These are phyloP conservation scores for Oenanthe melanoleuca DNA, from an alignment of 2,113 vertebrate genomes.

Conservation along the genomic window DNA sequence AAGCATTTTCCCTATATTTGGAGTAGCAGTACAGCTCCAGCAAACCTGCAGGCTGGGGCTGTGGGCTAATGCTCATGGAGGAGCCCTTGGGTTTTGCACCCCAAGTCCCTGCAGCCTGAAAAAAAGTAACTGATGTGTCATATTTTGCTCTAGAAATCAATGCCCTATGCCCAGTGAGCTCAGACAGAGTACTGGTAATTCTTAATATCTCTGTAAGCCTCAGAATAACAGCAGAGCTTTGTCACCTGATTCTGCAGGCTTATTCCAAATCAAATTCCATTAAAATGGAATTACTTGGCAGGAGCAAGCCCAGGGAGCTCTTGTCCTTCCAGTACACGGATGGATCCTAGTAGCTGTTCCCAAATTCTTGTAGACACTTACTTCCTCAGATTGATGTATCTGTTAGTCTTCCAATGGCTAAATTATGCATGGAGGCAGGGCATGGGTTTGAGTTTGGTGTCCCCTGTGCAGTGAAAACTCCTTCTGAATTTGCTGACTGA, in stretches of 20 bases:
- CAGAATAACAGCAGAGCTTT: not conserved
- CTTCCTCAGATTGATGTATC: fast-evolving
- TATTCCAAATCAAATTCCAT: not conserved
- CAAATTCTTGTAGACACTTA: not conserved
- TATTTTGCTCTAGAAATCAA: not conserved
- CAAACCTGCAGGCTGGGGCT: fast-evolving
- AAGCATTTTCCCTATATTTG: not conserved
- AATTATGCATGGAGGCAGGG: not conserved
- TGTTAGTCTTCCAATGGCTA: not conserved
- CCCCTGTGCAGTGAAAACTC: not conserved
- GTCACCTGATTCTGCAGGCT: not conserved
- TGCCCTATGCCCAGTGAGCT: not conserved
- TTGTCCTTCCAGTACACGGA: not conserved
- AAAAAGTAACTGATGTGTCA: not conserved
- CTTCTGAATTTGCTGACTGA: not conserved
- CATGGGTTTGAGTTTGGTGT: not conserved
- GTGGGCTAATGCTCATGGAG: not conserved
- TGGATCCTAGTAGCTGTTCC: not conserved
- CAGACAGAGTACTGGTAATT: not conserved
- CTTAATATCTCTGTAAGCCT: not conserved
- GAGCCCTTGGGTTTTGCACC: not conserved
- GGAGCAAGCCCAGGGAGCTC: not conserved
- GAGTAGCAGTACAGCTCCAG: not conserved
- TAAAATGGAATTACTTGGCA: not conserved
- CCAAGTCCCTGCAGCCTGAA: not conserved